Evolutionary conservation across 2,113 vertebrate species (phyloP).

Genomic region (Nothobranchius furzeri): DNA sequence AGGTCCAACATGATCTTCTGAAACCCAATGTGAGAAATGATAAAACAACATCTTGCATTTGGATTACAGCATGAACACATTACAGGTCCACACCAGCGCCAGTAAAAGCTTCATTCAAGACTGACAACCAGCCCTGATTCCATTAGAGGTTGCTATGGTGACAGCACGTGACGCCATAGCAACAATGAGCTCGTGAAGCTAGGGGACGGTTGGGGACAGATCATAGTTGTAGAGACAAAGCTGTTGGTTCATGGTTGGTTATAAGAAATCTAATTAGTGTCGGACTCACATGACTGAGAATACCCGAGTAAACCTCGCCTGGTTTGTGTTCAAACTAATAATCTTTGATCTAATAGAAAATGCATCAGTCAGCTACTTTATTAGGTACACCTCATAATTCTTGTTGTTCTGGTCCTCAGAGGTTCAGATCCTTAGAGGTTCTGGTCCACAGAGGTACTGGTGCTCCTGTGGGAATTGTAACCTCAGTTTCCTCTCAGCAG

Average conservation of each 20-base stretch:
- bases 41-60: no score
- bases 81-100: not conserved
- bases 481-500: no score
- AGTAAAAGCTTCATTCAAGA: not conserved
- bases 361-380: no score
- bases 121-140: slow-evolving; percentile 21
- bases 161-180: slow-evolving; percentile 1
- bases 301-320: not conserved
- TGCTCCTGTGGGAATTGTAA: no score
- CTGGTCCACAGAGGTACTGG: no score
- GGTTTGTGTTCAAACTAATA: not conserved
- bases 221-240: not conserved
- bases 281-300: slow-evolving; percentile 38
- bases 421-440: no score
- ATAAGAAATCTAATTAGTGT: slow-evolving; percentile 6
- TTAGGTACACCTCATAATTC: no score
- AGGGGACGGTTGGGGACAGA: not conserved
- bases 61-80: not conserved
- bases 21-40: not conserved
- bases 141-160: slow-evolving; percentile 38
- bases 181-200: slow-evolving; percentile 12
- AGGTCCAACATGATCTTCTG: not conserved
- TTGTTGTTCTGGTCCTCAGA: no score
- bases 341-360: not conserved
- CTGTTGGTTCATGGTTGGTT: not conserved